Evolutionary conservation across 1,140 invertebrate genomes (phyloP), one percentile per base, ranked within the genome.

Genomic region (Dreissena rostriformis): DNA sequence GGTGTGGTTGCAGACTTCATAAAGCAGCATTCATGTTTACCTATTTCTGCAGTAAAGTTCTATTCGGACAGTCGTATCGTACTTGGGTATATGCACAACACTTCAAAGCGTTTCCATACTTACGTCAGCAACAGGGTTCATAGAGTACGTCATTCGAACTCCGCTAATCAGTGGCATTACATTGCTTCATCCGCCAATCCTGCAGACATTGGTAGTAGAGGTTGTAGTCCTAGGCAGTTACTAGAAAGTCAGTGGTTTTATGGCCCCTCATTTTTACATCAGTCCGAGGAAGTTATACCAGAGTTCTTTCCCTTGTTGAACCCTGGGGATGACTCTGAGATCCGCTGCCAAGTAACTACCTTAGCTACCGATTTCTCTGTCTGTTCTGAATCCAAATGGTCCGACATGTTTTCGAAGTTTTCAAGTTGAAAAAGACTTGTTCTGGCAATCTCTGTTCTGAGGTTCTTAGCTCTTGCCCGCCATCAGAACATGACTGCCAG

Each of bases 91-190:
- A 70, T 84, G 26, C 19, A 72, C 55, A 85, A 85, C n/a, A 61
- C 39, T 5, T 72, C 71, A 11, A 17, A 77, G 0, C 83, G 77
- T 14, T 85, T 85, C 71, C 72, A 81, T 52, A 71, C 53, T 15
- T 84, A 86, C 67, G 80, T 86, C 4, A 72, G 55, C 19, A 83
- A 86, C 61, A 52, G 85, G 5, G 73, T 86, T 10, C 51, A 67
- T 10, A 55, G 63, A 52, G 81, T 85, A 19, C 57, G 19, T 19
- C 28, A 70, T 15, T 26, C 28, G 10, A 53, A 49, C 19, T 17
- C 0, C n/a, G 39, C 84, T 10, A 19, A 73, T 10, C 81, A 86
- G 75, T 86, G 85, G 85, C 63, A 70, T 15, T 75, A 83, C 26
- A 55, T 86, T 6, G 24, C 26, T n/a, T 65, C 82, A 76, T 28